These are phyloP conservation scores for Lysandra coridon DNA, from an alignment of 2,888 invertebrate species.

Conservation along the genomic window DNA sequence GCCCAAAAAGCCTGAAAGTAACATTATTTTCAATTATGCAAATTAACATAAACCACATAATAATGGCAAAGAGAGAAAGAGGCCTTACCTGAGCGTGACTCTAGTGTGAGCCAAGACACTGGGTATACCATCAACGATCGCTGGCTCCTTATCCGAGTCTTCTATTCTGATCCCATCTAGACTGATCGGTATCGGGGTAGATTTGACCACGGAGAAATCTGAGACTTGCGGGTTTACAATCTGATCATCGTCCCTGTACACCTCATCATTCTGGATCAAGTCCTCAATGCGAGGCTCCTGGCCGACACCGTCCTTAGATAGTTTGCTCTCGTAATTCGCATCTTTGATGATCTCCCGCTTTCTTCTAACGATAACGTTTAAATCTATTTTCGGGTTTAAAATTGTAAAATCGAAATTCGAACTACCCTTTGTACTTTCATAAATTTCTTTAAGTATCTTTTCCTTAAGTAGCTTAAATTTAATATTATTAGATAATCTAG, in stretches of 20 bases:
- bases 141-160: constrained; percentile 78
- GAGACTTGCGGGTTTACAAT: constrained; percentile 39
- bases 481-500: constrained; percentile 25
- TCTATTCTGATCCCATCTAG: constrained; percentile 82
- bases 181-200: constrained; percentile 45
- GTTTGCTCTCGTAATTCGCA: constrained; percentile 32
- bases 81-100: constrained; percentile 75
- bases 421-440: constrained; percentile 18
- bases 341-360: constrained; percentile 42
- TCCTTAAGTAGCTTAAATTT: constrained; percentile 16
- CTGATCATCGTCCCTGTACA: constrained; percentile 35
- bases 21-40: background rate
- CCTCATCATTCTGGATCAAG: constrained; percentile 34
- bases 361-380: constrained; percentile 33
- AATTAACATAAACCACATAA: too few relatives aligned
- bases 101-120: constrained; percentile 82
- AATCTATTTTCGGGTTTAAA: constrained; percentile 23
- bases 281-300: constrained; percentile 35
- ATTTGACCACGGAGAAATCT: constrained; percentile 49
- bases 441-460: background rate
- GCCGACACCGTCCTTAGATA: constrained; percentile 34
- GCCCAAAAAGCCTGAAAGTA: constrained; percentile 85
- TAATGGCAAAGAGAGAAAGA: too few relatives aligned
- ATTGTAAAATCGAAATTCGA: constrained; percentile 22
- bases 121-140: constrained; percentile 82